Evolutionary conservation across 2,888 invertebrate species (phyloP).

Genomic region (Trileptium ribeirensis): DNA sequence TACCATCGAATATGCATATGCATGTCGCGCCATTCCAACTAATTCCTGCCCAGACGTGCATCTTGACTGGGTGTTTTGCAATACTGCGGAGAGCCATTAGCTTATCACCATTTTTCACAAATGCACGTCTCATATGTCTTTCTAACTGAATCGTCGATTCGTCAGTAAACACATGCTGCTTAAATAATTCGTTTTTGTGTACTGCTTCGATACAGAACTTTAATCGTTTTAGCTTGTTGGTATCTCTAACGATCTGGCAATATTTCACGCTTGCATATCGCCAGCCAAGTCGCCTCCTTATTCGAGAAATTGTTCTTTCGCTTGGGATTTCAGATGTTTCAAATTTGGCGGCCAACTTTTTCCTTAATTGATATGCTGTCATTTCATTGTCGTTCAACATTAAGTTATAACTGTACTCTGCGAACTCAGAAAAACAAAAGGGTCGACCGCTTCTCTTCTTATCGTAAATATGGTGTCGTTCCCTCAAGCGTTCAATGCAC

Average conservation of each 20-base stretch:
- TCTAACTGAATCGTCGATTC: not conserved
- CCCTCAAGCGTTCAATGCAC: too few species aligned
- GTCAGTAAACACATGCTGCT: not conserved
- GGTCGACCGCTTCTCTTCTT: too few species aligned
- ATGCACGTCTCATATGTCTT: not conserved
- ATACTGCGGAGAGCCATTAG: not conserved
- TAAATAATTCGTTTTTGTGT: not conserved
- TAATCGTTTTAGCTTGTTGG: not conserved
- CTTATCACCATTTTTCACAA: not conserved
- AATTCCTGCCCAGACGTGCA: constrained; percentile 6
- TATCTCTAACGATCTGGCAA: not conserved
- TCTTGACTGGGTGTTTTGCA: not conserved
- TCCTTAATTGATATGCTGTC: not conserved
- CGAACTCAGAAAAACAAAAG: too few species aligned
- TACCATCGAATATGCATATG: constrained; percentile 1
- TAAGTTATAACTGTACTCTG: too few species aligned
- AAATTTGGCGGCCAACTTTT: not conserved
- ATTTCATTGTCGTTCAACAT: not conserved
- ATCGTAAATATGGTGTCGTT: too few species aligned
- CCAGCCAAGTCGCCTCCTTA: not conserved
- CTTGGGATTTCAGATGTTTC: not conserved
- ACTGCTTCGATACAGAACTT: not conserved
- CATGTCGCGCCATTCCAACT: constrained; percentile 2
- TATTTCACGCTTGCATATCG: not conserved
- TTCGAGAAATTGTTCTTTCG: not conserved